Evolutionary conservation across 2,888 invertebrate species (phyloP).

Genomic region (Acleris literana): DNA sequence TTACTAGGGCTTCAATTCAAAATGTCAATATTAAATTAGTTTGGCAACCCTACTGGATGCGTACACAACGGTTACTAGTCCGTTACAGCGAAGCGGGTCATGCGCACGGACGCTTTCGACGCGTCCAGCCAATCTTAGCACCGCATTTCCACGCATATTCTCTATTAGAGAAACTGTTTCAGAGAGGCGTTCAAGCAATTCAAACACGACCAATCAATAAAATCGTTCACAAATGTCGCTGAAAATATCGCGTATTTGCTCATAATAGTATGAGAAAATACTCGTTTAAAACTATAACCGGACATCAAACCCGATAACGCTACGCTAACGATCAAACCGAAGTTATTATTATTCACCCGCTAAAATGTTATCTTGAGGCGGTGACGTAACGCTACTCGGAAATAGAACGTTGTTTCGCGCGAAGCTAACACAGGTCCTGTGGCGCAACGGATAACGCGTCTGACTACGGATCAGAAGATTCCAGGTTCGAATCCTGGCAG

Average conservation of each 20-base stretch:
- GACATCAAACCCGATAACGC: background rate
- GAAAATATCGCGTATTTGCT: background rate
- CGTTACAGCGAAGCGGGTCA: slow-evolving; percentile 76
- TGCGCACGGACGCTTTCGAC: slow-evolving; percentile 53
- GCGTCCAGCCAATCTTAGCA: slow-evolving; percentile 64
- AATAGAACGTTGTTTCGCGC: slow-evolving; percentile 21
- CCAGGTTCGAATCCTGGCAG: slow-evolving; percentile 87
- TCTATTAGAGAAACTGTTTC: slow-evolving; percentile 6
- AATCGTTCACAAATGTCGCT: background rate
- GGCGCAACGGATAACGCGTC: slow-evolving; percentile 85
- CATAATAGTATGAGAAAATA: background rate
- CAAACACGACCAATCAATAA: background rate
- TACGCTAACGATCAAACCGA: background rate
- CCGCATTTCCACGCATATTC: slow-evolving; percentile 56
- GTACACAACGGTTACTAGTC: slow-evolving; percentile 46
- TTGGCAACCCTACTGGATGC: slow-evolving; percentile 29
- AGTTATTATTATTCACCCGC: slow-evolving; percentile 1
- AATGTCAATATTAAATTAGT: slow-evolving; percentile 11
- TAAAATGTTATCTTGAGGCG: slow-evolving; percentile 42
- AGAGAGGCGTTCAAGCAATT: background rate
- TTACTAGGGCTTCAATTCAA: too few relatives aligned
- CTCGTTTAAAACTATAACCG: background rate
- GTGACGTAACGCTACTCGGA: slow-evolving; percentile 49
- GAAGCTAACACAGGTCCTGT: slow-evolving; percentile 61
- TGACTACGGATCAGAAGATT: slow-evolving; percentile 88